These are phyloP conservation scores for Sus cebifrons DNA, from an alignment of 2,797 vertebrate species.

Conservation along the genomic window DNA sequence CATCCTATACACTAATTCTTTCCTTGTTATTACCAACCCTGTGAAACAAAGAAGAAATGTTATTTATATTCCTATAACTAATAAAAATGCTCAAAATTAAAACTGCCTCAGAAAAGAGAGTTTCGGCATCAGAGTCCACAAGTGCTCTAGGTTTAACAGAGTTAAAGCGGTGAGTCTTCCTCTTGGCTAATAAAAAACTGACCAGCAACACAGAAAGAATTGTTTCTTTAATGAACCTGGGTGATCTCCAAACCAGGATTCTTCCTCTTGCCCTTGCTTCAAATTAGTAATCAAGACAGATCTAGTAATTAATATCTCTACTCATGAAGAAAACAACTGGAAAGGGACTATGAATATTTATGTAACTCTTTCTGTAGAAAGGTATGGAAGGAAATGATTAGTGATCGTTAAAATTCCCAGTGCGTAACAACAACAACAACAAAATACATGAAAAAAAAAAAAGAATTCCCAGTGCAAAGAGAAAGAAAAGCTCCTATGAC, in stretches of 20 bases:
- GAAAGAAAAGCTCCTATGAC: not conserved
- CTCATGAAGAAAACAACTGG: not conserved
- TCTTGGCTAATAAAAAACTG: not conserved
- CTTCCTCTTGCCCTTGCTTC: not conserved
- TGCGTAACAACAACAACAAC: too few species aligned
- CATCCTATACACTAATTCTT: constrained; percentile 57
- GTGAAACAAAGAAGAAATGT: constrained; percentile 75
- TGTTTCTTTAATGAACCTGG: not conserved
- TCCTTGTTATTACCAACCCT: constrained; percentile 75
- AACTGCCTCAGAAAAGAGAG: constrained; percentile 34
- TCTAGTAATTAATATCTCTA: not conserved
- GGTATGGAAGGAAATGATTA: not conserved
- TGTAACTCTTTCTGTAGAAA: not conserved
- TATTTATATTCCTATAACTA: constrained; percentile 56
- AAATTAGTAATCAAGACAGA: not conserved
- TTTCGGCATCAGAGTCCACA: not conserved
- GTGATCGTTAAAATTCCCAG: not conserved
- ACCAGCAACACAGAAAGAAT: not conserved
- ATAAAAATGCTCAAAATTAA: constrained; percentile 49
- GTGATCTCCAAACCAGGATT: not conserved
- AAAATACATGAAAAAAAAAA: too few species aligned
- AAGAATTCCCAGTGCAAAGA: not conserved
- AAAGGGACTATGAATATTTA: not conserved
- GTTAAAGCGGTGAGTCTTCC: not conserved
- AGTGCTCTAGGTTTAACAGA: not conserved